Evolutionary conservation across 2,113 vertebrate genomes (phyloP).

Genomic region (Galemys pyrenaicus): DNA sequence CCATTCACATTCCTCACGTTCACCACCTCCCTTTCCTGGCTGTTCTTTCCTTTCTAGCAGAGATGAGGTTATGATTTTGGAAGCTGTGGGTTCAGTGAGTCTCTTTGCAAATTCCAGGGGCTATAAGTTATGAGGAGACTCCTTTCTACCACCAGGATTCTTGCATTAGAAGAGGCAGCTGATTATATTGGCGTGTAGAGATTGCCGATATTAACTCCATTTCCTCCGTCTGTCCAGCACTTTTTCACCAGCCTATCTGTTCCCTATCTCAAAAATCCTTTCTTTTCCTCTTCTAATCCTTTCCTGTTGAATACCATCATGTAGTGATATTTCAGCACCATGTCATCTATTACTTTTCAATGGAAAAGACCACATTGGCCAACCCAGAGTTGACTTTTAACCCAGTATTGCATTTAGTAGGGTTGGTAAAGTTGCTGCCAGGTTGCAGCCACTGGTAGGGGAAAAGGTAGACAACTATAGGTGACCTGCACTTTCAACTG

Average conservation of each 20-base stretch:
- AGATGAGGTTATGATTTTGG: constrained; percentile 17
- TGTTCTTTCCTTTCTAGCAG: constrained; percentile 34
- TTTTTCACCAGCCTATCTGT: background rate
- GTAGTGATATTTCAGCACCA: background rate
- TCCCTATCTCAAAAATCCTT: background rate
- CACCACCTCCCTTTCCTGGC: background rate
- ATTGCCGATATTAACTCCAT: background rate
- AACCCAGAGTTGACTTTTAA: background rate
- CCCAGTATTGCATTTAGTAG: background rate
- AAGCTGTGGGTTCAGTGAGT: background rate
- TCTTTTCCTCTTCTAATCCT: background rate
- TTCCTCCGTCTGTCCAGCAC: constrained; percentile 16
- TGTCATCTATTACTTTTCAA: constrained; percentile 33
- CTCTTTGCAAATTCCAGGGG: background rate
- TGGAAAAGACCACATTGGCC: background rate
- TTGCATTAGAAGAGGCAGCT: constrained; percentile 29
- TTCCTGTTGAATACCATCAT: background rate
- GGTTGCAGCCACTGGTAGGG: background rate
- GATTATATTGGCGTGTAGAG: background rate
- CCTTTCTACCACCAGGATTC: background rate
- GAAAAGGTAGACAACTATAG: background rate
- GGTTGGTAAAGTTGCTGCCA: background rate
- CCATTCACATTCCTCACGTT: background rate
- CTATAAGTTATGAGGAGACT: background rate
- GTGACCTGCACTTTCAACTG: background rate